Evolutionary conservation across 2,113 vertebrate genomes (phyloP).

Genomic region (Gracilinanus agilis): DNA sequence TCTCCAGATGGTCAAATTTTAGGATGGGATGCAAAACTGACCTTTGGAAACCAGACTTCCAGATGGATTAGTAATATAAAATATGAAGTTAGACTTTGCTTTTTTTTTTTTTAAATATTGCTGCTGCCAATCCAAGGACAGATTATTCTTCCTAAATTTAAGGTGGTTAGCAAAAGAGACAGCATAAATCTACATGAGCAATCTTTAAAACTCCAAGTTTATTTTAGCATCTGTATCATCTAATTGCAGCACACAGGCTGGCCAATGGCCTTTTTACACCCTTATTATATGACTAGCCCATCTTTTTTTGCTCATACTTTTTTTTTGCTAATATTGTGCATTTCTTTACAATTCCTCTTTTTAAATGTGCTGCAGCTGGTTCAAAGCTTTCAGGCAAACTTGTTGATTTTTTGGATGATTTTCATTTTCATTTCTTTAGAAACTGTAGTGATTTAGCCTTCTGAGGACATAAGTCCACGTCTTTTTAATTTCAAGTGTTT

Average conservation of each 20-base stretch:
- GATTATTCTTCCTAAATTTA: not conserved
- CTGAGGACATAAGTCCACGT: not conserved
- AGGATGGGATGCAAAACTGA: not conserved
- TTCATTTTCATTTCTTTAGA: not conserved
- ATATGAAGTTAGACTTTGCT: not conserved
- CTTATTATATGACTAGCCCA: not conserved
- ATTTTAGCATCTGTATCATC: not conserved
- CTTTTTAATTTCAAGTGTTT: not conserved
- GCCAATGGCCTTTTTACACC: not conserved
- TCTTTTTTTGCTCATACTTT: not conserved
- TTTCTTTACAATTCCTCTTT: not conserved
- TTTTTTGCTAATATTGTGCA: not conserved
- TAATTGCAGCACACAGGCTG: not conserved
- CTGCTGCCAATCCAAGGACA: slow-evolving; percentile 22
- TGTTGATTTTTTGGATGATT: not conserved
- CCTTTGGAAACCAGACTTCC: slow-evolving; percentile 31
- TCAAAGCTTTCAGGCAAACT: not conserved
- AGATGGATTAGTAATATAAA: not conserved
- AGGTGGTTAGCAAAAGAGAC: not conserved
- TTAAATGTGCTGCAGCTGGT: not conserved
- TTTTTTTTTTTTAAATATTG: slow-evolving; percentile 1
- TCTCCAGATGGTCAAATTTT: not conserved
- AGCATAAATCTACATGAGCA: not conserved
- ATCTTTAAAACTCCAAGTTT: not conserved
- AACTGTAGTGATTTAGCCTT: not conserved